Base-by-base conservation (phyloP, 1,140 invertebrate species). In the Varroa destructor region DNA sequence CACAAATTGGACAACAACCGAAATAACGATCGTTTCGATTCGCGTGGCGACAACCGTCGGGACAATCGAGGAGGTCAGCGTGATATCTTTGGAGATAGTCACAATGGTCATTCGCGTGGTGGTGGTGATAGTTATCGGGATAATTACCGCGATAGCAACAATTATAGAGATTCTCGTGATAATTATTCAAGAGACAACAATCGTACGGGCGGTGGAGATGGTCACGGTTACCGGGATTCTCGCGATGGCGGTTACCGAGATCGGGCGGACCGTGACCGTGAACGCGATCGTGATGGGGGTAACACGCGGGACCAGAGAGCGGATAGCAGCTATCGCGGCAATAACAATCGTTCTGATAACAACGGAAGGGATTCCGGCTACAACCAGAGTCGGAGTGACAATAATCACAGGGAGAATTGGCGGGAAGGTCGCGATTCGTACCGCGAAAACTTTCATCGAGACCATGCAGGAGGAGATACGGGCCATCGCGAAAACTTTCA, bases 1-100 rank as follows among this genome's bases (percentile, higher is more conserved):
- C 40, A 67, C 36, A 67, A 67, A 37, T 37, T 67, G 12, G 61
- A 67, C 14, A 46, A 40, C 40, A 67, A 67, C 61, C 61, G 61
- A 2, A 40, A 67, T 37, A 67, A 67, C 37, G 40, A n/a, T 14
- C 61, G 61, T 37, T 67, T 67, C 61, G 61, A 67, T 10, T 46
- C 40, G 12, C 61, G 61, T 1, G 61, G 46, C 46, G 40, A 67
- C 61, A 46, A 37, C 8, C 61, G 46, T 12, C 14, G 61, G 40
- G 61, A 67, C 40, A 67, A 40, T 8, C 40, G 61, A 1, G 61
- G 61, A 14, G 46, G 46, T 8, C 46, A 51, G 8, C 46, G 46
- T 3, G 46, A 51, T 8, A 51, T 3, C 46, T 51, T 51, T 51
- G 46, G 46, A 51, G 46, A 51, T 8, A 8, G 46, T 51, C 46